Conservation (phyloP, 2,888 invertebrate genomes). For the Yponomeuta sedellus region DNA sequence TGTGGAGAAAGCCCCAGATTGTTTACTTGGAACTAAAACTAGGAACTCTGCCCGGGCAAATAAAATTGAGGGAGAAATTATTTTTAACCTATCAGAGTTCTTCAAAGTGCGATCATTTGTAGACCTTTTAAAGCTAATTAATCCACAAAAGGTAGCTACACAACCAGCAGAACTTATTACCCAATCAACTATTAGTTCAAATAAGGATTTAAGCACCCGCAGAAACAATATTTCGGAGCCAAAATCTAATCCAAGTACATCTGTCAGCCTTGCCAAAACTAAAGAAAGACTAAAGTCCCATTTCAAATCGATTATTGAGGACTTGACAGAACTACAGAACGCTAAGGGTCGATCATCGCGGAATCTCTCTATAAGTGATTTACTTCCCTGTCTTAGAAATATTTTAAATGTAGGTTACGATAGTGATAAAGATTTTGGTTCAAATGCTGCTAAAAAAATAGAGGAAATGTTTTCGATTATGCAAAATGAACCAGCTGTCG, state of each 20-base stretch:
- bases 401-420: slow-evolving; percentile 36
- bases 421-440: slow-evolving; percentile 20
- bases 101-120: slow-evolving; percentile 55
- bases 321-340: slow-evolving; percentile 51
- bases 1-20: slow-evolving; percentile 45
- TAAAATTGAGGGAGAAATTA: slow-evolving; percentile 47
- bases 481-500: neutral
- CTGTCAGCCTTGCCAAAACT: slow-evolving; percentile 21
- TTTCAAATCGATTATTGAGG: slow-evolving; percentile 54
- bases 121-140: slow-evolving; percentile 48
- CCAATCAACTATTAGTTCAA: slow-evolving; percentile 7
- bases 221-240: slow-evolving; percentile 15
- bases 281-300: slow-evolving; percentile 56
- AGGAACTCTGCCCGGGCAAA: slow-evolving; percentile 25
- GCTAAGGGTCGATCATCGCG: slow-evolving; percentile 33
- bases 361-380: slow-evolving; percentile 42
- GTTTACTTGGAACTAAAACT: slow-evolving; percentile 32
- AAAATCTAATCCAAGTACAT: neutral
- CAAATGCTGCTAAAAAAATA: slow-evolving; percentile 17
- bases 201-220: slow-evolving; percentile 17
- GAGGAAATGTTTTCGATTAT: slow-evolving; percentile 32
- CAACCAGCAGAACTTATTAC: slow-evolving; percentile 17
- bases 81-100: slow-evolving; percentile 56
- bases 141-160: slow-evolving; percentile 23
- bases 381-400: slow-evolving; percentile 57